Evolutionary conservation across 1,140 invertebrate species (phyloP), one percentile per base, ranked within the genome.

Genomic region (Wasmannia auropunctata): DNA sequence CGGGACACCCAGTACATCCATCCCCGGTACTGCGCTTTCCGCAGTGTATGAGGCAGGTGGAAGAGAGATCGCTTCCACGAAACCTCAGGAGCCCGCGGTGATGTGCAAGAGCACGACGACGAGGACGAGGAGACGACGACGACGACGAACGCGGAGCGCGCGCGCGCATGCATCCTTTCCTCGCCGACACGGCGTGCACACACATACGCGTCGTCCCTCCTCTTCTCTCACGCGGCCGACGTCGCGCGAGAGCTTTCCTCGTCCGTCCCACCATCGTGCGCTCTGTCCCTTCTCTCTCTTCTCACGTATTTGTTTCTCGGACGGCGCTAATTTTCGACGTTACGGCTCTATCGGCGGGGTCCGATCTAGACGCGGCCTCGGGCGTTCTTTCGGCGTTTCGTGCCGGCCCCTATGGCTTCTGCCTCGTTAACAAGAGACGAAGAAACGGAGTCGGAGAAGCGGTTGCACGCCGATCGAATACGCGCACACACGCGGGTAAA

Each of bases 61-160:
- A 92, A 92, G 90, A 91, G 92, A 93, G 92, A 92, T 93, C 88
- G 92, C 91, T 93, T 94, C 93, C 92, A 92, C 91, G 93, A 93
- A 93, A 93, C 87, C 85, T 91, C 80, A 76, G 90, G 89, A 91
- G 91, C 91, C 92, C 89, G 90, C 91, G 91, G 91, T 92, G 91
- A 92, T 90, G 90, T 86, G 90, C 90, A 88, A 91, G 88, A 91
- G 91, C 70, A 81, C 70, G 56, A 76, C 62, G 54, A 80, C 75
- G 84, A 79, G 22, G 43, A 63, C 28, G 46, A 88, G 11, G 65
- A 70, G 65, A 63, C 56, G 79, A 51, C 70, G 74, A 87, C 19
- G 77, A 56, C 54, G 46, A 69, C 25, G 58, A 69, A n/a, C n/a
- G 65, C 46, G 87, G 6, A 34, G 69, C 69, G 51, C 8, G 60